A percentile compares a stretch with the other conserved stretches of the same genome.
Conservation (phyloP, 2,113 vertebrate species). For the Alectura lathami region DNA sequence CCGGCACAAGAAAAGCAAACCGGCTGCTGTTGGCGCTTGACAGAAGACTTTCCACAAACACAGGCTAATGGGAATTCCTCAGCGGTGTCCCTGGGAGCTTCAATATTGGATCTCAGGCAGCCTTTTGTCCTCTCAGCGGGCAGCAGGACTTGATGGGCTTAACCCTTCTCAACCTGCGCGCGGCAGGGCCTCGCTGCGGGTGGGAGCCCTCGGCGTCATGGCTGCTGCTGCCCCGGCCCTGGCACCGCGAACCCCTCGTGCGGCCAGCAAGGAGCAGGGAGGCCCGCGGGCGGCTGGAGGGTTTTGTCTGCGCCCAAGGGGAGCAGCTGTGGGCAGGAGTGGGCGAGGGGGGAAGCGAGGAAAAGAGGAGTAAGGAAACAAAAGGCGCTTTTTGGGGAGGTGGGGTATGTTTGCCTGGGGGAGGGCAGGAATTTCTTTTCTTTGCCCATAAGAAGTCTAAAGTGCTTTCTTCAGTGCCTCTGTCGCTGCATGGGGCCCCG, state of each 20-base stretch:
- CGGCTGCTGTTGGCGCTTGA: neutral
- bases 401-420: conserved; percentile 42
- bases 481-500: conserved; percentile 58
- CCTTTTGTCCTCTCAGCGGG: conserved; percentile 61
- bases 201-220: neutral
- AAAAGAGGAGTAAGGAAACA: conserved; percentile 56
- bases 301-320: conserved; percentile 44
- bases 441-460: conserved; percentile 51
- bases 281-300: neutral
- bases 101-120: conserved; percentile 65
- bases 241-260: neutral
- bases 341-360: conserved; percentile 31
- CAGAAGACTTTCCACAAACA: conserved; percentile 59
- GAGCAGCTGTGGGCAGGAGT: conserved; percentile 48
- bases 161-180: conserved; percentile 1
- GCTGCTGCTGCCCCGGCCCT: neutral
- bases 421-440: conserved; percentile 63
- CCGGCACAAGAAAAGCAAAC: conserved; percentile 17
- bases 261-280: neutral
- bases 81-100: conserved; percentile 53
- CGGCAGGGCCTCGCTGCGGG: neutral
- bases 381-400: conserved; percentile 17
- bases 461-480: conserved; percentile 65
- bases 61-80: conserved; percentile 65
- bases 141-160: conserved; percentile 16